These are phyloP conservation scores for Tapirus terrestris DNA, from an alignment of 2,113 vertebrate species.

Conservation along the genomic window DNA sequence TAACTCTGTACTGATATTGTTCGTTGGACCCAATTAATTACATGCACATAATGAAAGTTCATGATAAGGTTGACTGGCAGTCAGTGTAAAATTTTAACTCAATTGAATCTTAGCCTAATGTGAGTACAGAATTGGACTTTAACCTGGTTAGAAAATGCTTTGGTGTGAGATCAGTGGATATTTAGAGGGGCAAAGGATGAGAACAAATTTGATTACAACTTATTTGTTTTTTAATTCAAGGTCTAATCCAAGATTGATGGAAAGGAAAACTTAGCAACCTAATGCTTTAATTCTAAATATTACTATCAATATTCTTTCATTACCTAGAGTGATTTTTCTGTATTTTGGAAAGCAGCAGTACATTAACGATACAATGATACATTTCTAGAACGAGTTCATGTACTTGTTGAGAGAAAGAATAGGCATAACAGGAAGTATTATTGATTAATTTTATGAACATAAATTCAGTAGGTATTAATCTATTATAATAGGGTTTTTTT, in stretches of 20 bases:
- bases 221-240: slow-evolving; percentile 44
- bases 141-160: slow-evolving; percentile 84
- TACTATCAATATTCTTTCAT: neutral
- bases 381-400: neutral
- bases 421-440: neutral
- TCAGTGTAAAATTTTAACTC: slow-evolving; percentile 89
- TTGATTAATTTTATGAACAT: neutral
- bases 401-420: neutral
- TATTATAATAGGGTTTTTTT: neutral
- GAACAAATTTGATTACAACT: slow-evolving; percentile 28
- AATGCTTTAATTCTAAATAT: slow-evolving; percentile 14
- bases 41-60: slow-evolving; percentile 91
- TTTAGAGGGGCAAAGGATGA: slow-evolving; percentile 49
- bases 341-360: neutral
- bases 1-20: slow-evolving; percentile 91
- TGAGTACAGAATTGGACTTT: slow-evolving; percentile 83
- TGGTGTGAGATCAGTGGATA: slow-evolving; percentile 80
- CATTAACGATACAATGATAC: neutral
- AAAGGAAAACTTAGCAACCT: slow-evolving; percentile 36
- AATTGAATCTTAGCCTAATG: slow-evolving; percentile 85
- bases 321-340: neutral
- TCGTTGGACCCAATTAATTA: slow-evolving; percentile 92
- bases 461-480: neutral
- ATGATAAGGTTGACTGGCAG: slow-evolving; percentile 90
- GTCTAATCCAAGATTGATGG: neutral